Base-by-base conservation (phyloP, 2,113 vertebrate species). In the Indicator indicator region DNA sequence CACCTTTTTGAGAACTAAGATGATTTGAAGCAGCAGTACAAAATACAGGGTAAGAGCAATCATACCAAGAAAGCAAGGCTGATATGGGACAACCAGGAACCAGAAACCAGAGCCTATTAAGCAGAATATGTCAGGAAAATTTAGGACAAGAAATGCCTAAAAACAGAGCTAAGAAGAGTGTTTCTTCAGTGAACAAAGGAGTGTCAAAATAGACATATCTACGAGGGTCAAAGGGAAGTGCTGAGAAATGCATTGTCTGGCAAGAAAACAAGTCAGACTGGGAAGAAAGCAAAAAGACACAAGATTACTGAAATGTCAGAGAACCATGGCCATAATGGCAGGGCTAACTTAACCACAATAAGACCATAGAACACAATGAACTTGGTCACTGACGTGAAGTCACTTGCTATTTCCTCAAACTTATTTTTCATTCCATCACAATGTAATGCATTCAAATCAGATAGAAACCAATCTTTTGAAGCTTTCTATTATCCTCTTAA, bases 291-390 rank as follows among this genome's bases (percentile, higher is more conserved):
- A 68, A 38, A 67, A 78, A 44, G 15, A 8, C 38, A 64, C 44
- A 60, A 26, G 15, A 30, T 80, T 23, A 27, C 28, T 68, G 81
- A 88, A 93, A 81, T 12, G 11, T 3, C 33, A 76, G 26, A 93
- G 28, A 72, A 62, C 11, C 32, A 26, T 38, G 33, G 28, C 3
- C 21, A 24, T n/a, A 88, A 32, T 5, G 70, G 16, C 65, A 74
- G 46, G 15, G 21, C 26, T 81, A 60, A 54, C 0, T 0, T 28
- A 46, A 59, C 6, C 0, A 1, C 3, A 3, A 6, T n/a, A 38
- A 81, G 18, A 52, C 32, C 4, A 1, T 12, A 54, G 42, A 12
- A 42, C 16, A 52, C 74, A 26, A 26, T 26, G 50, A 52, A 52
- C 30, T 79, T 9, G 60, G 16, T 19, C 3, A 1, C 7, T 56